Base-by-base conservation (phyloP, 2,797 vertebrate species). In the Chelon labrosus region DNA sequence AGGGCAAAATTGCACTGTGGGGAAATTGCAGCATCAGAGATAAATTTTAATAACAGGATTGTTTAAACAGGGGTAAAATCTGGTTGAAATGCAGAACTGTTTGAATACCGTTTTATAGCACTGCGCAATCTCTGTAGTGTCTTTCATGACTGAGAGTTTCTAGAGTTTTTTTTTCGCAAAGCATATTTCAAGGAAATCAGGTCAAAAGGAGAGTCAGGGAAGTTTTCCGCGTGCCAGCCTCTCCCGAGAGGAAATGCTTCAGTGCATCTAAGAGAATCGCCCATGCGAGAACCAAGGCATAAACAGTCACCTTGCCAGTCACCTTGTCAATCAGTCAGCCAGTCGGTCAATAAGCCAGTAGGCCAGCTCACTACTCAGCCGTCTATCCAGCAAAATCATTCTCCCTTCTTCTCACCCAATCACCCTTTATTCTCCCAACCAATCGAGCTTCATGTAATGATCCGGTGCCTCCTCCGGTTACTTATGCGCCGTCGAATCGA, bases 221-320 rank as follows among this genome's bases (percentile, higher is more conserved):
- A 52, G 38, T 80, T 66, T 66, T 75, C 70, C 53, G 9, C 0
- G 14, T 59, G 55, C 52, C 0, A 0, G 39, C 7, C n/a, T 37
- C 68, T 73, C 72, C 82, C 63, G 16, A 2, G 53, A 63, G 59
- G 44, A 79, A 77, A 87, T 20, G 70, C 85, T 74, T 66, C 72
- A 58, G 49, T 80, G 85, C 66, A 7, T 80, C 62, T 67, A 64
- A 62, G 52, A 41, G 52, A 74, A 73, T 74, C 78, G 58, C 65
- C 60, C 85, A 79, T 63, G 87, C 63, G 12, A 65, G 68, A 72
- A 59, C 67, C 54, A 57, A 65, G 84, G 85, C 83, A 89, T 84
- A 85, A 90, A 87, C 85, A 91, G 84, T 85, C 87, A 87, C 82
- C 85, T 92, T 87, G 88, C 84, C 88, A 85, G 65, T 89, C 84